phyloP scores from a whole-genome alignment of 2,113 vertebrate genomes.

The Heloderma charlesbogerti region DNA sequence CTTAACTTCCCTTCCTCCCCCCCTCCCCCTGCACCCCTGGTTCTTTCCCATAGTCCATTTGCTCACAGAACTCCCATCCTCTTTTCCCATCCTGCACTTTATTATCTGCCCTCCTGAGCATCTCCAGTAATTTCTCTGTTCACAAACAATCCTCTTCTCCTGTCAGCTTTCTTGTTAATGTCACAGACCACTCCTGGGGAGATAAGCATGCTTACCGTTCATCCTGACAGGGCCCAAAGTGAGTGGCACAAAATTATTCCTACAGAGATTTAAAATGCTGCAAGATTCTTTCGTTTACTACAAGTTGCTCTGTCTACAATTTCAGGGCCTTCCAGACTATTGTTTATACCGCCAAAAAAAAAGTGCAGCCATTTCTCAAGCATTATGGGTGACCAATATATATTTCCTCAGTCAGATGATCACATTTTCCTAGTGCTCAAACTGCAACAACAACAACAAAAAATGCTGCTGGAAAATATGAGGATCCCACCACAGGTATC shows the following conservation, averaged over 20 bases:
- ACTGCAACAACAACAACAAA: neutral
- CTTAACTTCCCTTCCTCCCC: slow-evolving; percentile 19
- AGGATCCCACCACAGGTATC: neutral
- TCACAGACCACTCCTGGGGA: neutral
- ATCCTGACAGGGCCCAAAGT: slow-evolving; percentile 2
- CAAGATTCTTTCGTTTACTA: neutral
- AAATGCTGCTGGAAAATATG: neutral
- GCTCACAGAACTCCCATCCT: neutral
- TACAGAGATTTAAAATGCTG: slow-evolving; percentile 1
- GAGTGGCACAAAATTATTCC: slow-evolving; percentile 15
- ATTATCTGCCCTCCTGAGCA: neutral
- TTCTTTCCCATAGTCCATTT: neutral
- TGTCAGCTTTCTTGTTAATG: neutral
- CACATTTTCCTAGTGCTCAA: neutral
- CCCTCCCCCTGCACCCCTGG: neutral
- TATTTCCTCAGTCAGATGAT: neutral
- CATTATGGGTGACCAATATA: neutral
- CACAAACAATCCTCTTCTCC: slow-evolving; percentile 26
- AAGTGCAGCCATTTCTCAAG: neutral
- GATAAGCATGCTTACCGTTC: neutral
- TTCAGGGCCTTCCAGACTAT: neutral
- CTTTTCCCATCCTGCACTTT: neutral
- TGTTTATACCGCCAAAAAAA: neutral
- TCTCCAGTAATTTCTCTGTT: neutral
- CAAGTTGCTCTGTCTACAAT: neutral